Base-by-base conservation (phyloP, 30 jellyfish, hydroid and myxozoan species). In the Aurelia sp. region DNA sequence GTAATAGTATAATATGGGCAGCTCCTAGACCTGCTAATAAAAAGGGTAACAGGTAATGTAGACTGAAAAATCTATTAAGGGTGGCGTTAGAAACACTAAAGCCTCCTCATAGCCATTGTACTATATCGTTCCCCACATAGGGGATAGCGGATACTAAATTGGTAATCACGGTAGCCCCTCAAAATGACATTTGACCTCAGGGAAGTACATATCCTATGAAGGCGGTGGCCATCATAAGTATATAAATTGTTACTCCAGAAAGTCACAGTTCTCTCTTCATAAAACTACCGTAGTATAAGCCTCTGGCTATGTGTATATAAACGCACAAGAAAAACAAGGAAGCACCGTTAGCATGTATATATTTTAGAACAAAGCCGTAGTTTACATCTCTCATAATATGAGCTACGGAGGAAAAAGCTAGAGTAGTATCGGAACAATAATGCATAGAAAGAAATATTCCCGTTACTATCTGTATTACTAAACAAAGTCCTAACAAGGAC, bases 381-480 rank as follows among this genome's bases (percentile, higher is more conserved):
- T 85, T 72, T 1, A 85, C 90, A 50, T 85, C 95, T 5, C 89
- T 51, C 84, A 72, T 57, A 1, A 85, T 85, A 52, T 72, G 95
- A 4, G 90, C 57, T 7, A 85, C 80, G 15, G 89, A 73, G 30
- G 74, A 38, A 40, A 85, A 85, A 57, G 95, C 95, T 0, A 62
- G 11, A 0, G 51, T 30, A 0, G 81, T 65, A 3, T 72, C 89
- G 0, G 95, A 73, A 3, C 80, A 59, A 30, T 85, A 85, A 35
- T 85, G 95, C 95, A 85, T 85, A 12, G 95, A 87, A 38, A 85
- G 48, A 41, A 85, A 85, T 12, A 85, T 41, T 5, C 95, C 95
- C 1, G 95, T 85, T 0, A 85, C 4, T 27, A 85, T 85, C 33
- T 85, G 95, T 3, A 85, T 20, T 0, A 62, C 33, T 1, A 85